These are phyloP conservation scores for Porites rus DNA, from an alignment of 92 coral and sea anemone genomes.

Conservation along the genomic window DNA sequence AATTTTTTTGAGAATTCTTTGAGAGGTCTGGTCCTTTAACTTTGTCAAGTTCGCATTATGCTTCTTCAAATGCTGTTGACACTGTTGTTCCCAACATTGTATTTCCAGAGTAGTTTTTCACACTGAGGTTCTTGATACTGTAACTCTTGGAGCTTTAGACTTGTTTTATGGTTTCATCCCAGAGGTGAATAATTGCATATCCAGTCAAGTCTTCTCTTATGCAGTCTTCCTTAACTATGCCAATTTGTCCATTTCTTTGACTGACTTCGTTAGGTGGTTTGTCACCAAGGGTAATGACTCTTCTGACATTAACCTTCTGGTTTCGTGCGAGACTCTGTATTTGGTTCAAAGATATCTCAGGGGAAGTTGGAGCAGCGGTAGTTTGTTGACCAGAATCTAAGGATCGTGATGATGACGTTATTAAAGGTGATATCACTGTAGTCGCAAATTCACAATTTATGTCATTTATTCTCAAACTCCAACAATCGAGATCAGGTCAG, in stretches of 20 bases:
- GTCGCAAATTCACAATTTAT: no score
- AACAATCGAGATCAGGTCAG: no score
- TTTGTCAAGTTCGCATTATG: neutral
- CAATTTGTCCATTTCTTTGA: constrained; percentile 33
- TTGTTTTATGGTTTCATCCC: constrained; percentile 40
- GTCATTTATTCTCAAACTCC: no score
- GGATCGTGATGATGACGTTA: no score
- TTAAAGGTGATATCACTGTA: no score
- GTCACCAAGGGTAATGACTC: constrained; percentile 43
- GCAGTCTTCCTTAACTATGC: constrained; percentile 64
- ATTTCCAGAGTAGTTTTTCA: constrained; percentile 51
- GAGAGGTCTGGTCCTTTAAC: constrained; percentile 31
- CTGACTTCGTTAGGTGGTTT: constrained; percentile 38
- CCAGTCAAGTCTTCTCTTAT: constrained; percentile 51
- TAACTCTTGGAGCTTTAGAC: constrained; percentile 17
- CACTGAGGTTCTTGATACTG: constrained; percentile 39
- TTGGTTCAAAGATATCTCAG: constrained; percentile 7
- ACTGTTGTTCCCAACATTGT: constrained; percentile 34
- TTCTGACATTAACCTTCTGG: constrained; percentile 45
- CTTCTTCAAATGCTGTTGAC: constrained; percentile 26
- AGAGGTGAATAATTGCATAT: constrained; percentile 51
- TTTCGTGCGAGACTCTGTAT: constrained; percentile 33
- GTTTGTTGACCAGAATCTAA: no score
- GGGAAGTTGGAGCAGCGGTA: no score
- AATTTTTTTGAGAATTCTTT: neutral